Percentiles rank a stretch among this genome's conserved stretches.
Conservation (phyloP, 2,888 invertebrate species). For the Myopa testacea region DNA sequence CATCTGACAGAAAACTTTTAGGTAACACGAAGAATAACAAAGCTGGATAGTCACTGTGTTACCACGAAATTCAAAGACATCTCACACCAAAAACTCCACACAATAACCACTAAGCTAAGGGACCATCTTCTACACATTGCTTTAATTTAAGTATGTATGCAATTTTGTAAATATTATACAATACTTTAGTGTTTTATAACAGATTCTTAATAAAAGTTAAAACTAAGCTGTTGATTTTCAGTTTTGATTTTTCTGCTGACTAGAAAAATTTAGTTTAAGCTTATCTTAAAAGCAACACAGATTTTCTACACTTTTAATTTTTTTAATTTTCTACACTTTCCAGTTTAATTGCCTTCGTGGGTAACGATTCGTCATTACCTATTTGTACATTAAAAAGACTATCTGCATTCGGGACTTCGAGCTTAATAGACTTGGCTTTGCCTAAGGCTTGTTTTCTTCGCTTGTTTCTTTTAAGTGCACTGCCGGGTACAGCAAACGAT, state of each 20-base stretch:
- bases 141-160: too few species aligned
- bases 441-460: conserved; percentile 54
- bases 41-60: too few species aligned
- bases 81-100: too few species aligned
- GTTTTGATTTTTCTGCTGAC: conserved; percentile 7
- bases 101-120: too few species aligned
- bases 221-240: too few species aligned
- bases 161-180: too few species aligned
- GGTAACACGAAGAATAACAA: too few species aligned
- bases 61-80: too few species aligned
- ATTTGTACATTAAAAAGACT: conserved; percentile 55
- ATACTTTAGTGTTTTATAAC: too few species aligned
- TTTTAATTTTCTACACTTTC: conserved; percentile 56
- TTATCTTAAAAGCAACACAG: neutral
- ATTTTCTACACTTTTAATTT: neutral
- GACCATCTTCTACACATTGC: too few species aligned
- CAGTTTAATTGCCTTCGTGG: conserved; percentile 59
- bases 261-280: conserved; percentile 34
- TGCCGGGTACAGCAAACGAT: conserved; percentile 26
- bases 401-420: conserved; percentile 41
- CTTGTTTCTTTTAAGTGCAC: conserved; percentile 45
- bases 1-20: too few species aligned
- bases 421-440: conserved; percentile 46
- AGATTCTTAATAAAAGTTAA: too few species aligned
- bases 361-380: conserved; percentile 51